Evolutionary conservation across 2,797 vertebrate genomes (phyloP), one percentile per base, ranked within the genome.

Genomic region (Discoglossus pictus): DNA sequence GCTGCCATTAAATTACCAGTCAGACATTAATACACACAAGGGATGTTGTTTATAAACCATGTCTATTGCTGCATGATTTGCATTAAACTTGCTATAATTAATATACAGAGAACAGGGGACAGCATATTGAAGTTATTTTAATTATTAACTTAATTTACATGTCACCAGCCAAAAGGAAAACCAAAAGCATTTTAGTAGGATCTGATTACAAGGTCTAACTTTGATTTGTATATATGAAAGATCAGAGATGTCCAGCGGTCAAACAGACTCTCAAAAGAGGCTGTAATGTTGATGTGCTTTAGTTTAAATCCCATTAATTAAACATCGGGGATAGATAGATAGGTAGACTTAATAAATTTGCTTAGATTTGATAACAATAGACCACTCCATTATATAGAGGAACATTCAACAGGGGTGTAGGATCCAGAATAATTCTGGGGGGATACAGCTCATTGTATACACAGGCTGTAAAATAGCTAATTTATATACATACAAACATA

Each of bases 1-100:
- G 86, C 86, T 87, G 82, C 82, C 81, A 78, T 86, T 88, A 89
- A 86, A 86, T 87, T 89, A 86, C 81, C 77, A 87, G 74, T 65
- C 80, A 87, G 83, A 78, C 83, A 80, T 86, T 86, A 87, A 86
- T 87, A 84, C 82, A 79, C 86, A 77, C 82, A 73, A 74, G 88
- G 83, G 83, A 87, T 62, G 59, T 53, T 76, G 77, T 65, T 53
- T 78, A 68, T 78, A 78, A 65, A 72, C 76, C 59, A 42, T 76
- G 74, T 81, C 81, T 80, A 84, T 79, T 80, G 38, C 70, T 64
- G 40, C 0, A 27, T 62, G 73, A 73, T 72, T 85, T 74, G 73
- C 55, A 77, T 35, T 42, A 55, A 79, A 53, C 74, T 81, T 52
- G 44, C 61, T 53, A 40, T 64, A 68, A 61, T 83, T 1, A 47